phyloP scores from a whole-genome alignment of 2,797 vertebrate species.

The Tinamus major region DNA sequence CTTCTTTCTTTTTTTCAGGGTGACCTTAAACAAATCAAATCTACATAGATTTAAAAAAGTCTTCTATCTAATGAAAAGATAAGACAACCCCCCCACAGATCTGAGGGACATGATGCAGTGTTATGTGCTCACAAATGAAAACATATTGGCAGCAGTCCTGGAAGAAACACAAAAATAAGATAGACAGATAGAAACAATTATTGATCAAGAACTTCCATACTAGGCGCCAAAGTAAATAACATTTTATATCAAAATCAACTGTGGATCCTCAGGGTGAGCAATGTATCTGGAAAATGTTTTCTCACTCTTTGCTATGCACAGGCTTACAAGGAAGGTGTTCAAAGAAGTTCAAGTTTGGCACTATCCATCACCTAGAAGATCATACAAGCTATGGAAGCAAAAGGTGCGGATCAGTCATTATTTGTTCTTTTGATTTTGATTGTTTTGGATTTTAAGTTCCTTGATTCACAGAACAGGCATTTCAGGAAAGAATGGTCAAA shows the following conservation, averaged over 20 bases:
- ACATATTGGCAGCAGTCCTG: slow-evolving; percentile 52
- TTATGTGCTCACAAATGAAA: slow-evolving; percentile 41
- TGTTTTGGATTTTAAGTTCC: neutral
- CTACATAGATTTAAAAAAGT: slow-evolving; percentile 32
- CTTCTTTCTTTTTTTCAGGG: neutral
- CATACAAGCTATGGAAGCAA: neutral
- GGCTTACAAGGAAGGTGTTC: neutral
- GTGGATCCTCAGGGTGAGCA: slow-evolving; percentile 51
- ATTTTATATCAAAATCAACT: slow-evolving; percentile 75
- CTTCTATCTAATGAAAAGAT: slow-evolving; percentile 50
- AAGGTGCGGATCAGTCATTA: neutral
- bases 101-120: slow-evolving; percentile 22
- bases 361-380: neutral
- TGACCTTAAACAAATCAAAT: slow-evolving; percentile 58
- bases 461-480: neutral
- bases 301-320: neutral
- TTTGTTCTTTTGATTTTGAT: neutral
- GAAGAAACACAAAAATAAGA: slow-evolving; percentile 60
- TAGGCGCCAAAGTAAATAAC: slow-evolving; percentile 73
- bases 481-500: neutral
- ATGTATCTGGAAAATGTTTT: slow-evolving; percentile 61
- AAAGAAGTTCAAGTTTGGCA: neutral
- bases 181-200: slow-evolving; percentile 65
- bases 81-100: slow-evolving; percentile 48
- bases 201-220: slow-evolving; percentile 74